Evolutionary conservation across 2,888 invertebrate genomes (phyloP).

Genomic region (Myathropa florea): DNA sequence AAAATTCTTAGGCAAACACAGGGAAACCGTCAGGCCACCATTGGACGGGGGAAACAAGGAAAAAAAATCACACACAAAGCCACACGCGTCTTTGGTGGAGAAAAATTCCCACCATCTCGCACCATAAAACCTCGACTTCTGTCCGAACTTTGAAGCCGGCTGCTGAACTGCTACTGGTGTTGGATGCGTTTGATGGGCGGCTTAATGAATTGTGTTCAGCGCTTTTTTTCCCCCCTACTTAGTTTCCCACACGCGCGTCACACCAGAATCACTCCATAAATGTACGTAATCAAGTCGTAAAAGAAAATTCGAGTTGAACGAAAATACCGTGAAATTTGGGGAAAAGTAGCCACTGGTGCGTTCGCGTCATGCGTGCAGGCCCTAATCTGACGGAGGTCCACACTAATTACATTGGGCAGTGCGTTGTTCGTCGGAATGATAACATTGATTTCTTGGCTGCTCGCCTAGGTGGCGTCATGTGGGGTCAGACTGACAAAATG

Average conservation of each 20-base stretch:
- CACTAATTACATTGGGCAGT: slow-evolving; percentile 38
- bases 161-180: neutral
- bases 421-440: slow-evolving; percentile 8
- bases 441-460: slow-evolving; percentile 11
- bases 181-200: neutral
- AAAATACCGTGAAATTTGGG: slow-evolving; percentile 16
- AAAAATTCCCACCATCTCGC: slow-evolving; percentile 11
- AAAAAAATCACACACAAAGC: neutral
- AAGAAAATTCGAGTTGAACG: slow-evolving; percentile 3
- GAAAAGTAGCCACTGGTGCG: slow-evolving; percentile 15
- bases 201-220: neutral
- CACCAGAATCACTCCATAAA: slow-evolving; percentile 4
- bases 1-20: slow-evolving; percentile 6
- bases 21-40: neutral
- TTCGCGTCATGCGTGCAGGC: slow-evolving; percentile 33
- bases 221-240: neutral
- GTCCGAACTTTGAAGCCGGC: slow-evolving; percentile 6
- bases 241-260: slow-evolving; percentile 37
- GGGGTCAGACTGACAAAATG: slow-evolving; percentile 12
- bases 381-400: neutral
- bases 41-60: neutral
- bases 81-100: neutral
- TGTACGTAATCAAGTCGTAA: slow-evolving; percentile 15
- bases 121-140: slow-evolving; percentile 19
- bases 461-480: slow-evolving; percentile 34